Evolutionary conservation across 1,140 invertebrate species (phyloP).

Genomic region (Melitaea cinxia): DNA sequence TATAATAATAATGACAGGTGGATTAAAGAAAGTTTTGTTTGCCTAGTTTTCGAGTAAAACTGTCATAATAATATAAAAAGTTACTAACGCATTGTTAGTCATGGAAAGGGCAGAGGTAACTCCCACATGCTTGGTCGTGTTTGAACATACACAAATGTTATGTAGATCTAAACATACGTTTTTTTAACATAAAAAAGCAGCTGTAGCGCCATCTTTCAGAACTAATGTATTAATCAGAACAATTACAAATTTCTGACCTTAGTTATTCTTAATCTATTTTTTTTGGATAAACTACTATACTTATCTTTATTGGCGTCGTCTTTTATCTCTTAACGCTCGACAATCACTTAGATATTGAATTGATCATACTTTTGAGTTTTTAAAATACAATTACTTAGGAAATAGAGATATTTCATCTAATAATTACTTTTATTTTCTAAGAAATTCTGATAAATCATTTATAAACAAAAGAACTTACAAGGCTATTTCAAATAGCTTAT

Average conservation of each 20-base stretch:
- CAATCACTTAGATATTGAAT: too few relatives aligned
- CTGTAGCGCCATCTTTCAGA: background rate
- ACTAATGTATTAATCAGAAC: background rate
- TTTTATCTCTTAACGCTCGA: too few relatives aligned
- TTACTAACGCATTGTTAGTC: conserved; percentile 11
- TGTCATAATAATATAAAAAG: background rate
- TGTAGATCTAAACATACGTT: conserved; percentile 8
- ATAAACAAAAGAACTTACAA: conserved; percentile 17
- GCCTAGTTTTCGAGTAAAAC: background rate
- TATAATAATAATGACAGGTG: background rate
- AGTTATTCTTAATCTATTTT: too few relatives aligned
- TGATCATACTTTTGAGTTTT: too few relatives aligned
- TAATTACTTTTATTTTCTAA: background rate
- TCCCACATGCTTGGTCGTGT: conserved; percentile 20
- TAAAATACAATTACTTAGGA: background rate
- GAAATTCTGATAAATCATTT: conserved; percentile 5
- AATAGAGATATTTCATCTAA: background rate
- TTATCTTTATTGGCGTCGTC: too few relatives aligned
- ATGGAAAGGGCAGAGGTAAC: conserved; percentile 23
- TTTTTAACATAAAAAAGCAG: background rate
- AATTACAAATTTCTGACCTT: background rate
- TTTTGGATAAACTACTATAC: too few relatives aligned
- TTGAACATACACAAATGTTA: conserved; percentile 9
- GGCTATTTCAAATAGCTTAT: conserved; percentile 19
- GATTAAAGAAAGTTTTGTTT: background rate